These are phyloP conservation scores for Alosa sapidissima DNA, from an alignment of 2,797 vertebrate genomes.

Conservation along the genomic window DNA sequence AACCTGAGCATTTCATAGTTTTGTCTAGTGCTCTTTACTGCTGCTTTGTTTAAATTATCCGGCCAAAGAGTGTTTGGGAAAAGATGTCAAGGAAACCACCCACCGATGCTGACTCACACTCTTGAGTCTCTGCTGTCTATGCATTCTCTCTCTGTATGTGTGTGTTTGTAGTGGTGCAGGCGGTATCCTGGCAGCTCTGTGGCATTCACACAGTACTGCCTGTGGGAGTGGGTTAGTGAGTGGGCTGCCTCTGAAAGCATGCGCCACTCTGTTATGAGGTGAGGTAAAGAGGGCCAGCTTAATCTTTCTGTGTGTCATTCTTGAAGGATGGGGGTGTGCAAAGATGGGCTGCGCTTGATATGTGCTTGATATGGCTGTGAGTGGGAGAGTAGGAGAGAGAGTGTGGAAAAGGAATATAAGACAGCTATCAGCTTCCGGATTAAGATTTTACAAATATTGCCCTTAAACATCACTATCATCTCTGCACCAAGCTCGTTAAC, in stretches of 20 bases:
- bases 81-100: slow-evolving; percentile 44
- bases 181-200: slow-evolving; percentile 50
- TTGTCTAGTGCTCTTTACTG: slow-evolving; percentile 30
- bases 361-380: background rate
- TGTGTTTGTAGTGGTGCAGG: slow-evolving; percentile 59
- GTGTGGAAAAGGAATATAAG: background rate
- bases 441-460: too few species aligned
- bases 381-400: background rate
- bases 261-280: slow-evolving; percentile 1
- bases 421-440: too few species aligned
- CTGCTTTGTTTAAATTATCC: slow-evolving; percentile 30
- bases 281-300: background rate
- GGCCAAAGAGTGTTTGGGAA: slow-evolving; percentile 39
- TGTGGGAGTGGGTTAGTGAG: background rate
- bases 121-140: slow-evolving; percentile 38
- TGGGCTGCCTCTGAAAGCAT: slow-evolving; percentile 1
- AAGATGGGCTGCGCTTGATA: background rate
- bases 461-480: too few species aligned
- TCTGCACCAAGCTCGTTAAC: too few species aligned
- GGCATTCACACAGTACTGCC: slow-evolving; percentile 29
- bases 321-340: background rate
- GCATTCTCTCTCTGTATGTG: slow-evolving; percentile 46
- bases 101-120: slow-evolving; percentile 51
- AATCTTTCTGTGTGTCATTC: background rate
- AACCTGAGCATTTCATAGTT: slow-evolving; percentile 13